Conservation (phyloP, 2,797 vertebrate species). For the Sarcophilus harrisii region DNA sequence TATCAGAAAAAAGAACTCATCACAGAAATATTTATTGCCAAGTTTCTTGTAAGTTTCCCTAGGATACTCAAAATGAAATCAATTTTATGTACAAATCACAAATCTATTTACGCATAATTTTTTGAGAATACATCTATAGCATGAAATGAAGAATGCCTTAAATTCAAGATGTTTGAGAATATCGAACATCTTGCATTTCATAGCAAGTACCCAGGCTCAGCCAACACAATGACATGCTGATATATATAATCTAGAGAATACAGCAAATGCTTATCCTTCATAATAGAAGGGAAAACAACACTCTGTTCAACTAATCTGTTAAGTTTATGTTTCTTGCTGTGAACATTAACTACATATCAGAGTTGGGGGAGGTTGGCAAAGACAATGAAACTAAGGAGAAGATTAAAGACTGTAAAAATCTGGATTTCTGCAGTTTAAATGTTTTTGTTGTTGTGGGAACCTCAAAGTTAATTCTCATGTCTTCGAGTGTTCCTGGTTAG, state of each 20-base stretch:
- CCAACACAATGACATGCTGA: background rate
- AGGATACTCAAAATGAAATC: background rate
- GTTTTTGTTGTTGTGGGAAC: background rate
- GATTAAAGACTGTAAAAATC: background rate
- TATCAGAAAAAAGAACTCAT: background rate
- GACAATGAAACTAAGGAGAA: background rate
- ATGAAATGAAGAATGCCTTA: slow-evolving; percentile 20
- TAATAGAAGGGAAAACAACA: background rate
- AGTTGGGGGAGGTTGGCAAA: background rate
- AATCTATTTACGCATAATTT: slow-evolving; percentile 26
- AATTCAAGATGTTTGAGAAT: background rate
- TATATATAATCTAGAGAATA: background rate
- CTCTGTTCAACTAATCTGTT: background rate
- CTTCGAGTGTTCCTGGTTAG: background rate
- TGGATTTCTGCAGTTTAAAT: background rate
- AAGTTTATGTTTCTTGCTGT: background rate
- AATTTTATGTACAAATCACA: slow-evolving; percentile 9
- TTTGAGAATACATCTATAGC: background rate
- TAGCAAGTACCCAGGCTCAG: slow-evolving; percentile 6
- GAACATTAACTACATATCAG: too few relatives aligned
- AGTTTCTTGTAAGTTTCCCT: slow-evolving; percentile 27
- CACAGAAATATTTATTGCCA: slow-evolving; percentile 31
- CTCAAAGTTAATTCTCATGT: background rate
- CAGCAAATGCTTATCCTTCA: background rate
- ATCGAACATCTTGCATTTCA: slow-evolving; percentile 33